Evolutionary conservation across 2,113 vertebrate species (phyloP).

Genomic region (Corythornis madagascariensis): DNA sequence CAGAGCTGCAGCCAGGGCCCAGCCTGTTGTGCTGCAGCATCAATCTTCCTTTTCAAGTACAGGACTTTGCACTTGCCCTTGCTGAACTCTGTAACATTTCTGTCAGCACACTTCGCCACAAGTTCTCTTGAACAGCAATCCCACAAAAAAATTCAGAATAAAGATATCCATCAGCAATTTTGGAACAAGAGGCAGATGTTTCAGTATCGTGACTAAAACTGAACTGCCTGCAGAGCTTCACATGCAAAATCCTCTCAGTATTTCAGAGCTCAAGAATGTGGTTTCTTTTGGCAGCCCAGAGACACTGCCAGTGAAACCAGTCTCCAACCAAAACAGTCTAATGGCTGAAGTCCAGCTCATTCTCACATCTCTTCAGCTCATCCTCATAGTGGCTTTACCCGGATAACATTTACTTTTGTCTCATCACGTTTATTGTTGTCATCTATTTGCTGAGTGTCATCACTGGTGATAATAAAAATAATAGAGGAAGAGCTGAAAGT

Average conservation of each 20-base stretch:
- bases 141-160: conserved; percentile 18
- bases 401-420: conserved; percentile 81
- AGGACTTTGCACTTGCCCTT: neutral
- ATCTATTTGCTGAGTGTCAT: conserved; percentile 79
- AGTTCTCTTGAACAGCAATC: neutral
- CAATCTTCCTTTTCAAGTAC: neutral
- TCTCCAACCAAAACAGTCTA: neutral
- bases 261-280: neutral
- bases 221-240: neutral
- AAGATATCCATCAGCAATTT: neutral
- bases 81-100: neutral
- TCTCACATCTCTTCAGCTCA: neutral
- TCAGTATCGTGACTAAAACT: neutral
- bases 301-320: neutral
- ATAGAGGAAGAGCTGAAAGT: conserved; percentile 92
- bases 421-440: conserved; percentile 63
- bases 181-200: neutral
- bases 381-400: conserved; percentile 83
- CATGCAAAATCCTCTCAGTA: neutral
- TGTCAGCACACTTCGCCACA: neutral
- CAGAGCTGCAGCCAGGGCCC: neutral
- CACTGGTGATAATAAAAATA: conserved; percentile 89
- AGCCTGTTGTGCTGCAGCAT: neutral
- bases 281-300: neutral
- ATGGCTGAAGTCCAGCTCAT: neutral